Evolutionary conservation across 2,888 invertebrate species (phyloP), one percentile per base, ranked within the genome.

Genomic region (Bombylius major): DNA sequence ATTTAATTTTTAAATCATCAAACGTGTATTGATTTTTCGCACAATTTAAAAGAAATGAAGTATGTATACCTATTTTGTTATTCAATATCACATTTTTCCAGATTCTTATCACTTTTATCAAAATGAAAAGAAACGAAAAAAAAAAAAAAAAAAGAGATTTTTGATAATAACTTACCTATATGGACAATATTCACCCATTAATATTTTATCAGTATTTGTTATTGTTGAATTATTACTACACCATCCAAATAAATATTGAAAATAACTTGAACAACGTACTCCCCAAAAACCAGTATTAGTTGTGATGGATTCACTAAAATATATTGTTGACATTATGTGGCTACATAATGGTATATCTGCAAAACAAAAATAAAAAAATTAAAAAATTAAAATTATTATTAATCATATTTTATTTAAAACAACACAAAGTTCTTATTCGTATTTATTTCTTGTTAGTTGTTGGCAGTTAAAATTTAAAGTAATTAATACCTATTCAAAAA

Each of bases 171-270:
- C 62, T 62, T 60, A 65, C 65, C 56, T 54, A 49, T 59, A 58
- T n/a, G 61, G 50, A 47, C 65, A 63, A 47, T 62, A 56, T 57
- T 66, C 66, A 13, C 66, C 66, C 66, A 66, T 66, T 13, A 62
- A 50, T 46, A 63, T 56, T 14, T 59, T 51, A 54, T 64, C 63
- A n/a, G 59, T 53, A 48, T 63, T 63, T 8, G 57, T 51, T 47
- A 62, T 57, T 5, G 47, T 42, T n/a, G 58, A 54, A 31, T 49
- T 60, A 34, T 55, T 60, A 36, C 63, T 62, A 53, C 66, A 66
- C 60, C 62, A 65, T 23, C 66, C 66, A 52, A 66, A 64, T 14
- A 66, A 51, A 53, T 64, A 66, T 58, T 64, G 64, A 58, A 66
- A 64, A 57, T 65, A 65, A 58, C 60, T 64, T 13, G 63, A 61